Percentiles rank a stretch among this genome's conserved stretches.
phyloP scores from a whole-genome alignment of 2,797 vertebrate genomes.

The Garrulus glandarius region DNA sequence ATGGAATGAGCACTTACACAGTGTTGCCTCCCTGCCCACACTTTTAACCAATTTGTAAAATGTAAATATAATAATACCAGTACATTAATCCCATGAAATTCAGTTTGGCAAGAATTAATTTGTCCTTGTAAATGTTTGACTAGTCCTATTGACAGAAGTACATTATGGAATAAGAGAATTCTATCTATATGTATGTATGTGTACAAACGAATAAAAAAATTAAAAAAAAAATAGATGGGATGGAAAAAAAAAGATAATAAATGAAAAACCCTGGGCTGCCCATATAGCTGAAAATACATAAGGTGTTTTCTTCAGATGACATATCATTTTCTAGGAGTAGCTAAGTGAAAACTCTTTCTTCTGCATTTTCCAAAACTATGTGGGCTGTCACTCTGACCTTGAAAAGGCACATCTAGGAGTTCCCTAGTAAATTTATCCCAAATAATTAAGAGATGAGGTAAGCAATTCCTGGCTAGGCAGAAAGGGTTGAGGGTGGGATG shows the following conservation, averaged over 20 bases:
- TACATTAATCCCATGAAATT: not conserved
- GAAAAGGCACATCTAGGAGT: not conserved
- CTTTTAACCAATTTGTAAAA: not conserved
- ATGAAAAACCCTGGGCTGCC: not conserved
- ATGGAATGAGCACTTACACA: not conserved
- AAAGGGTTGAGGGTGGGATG: rapidly evolving
- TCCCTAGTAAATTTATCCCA: not conserved
- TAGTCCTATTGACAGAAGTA: not conserved
- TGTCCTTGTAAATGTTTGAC: not conserved
- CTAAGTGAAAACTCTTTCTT: not conserved
- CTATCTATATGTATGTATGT: not conserved
- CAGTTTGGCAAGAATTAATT: not conserved
- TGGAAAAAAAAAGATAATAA: not conserved
- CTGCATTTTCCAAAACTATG: not conserved
- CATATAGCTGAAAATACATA: not conserved
- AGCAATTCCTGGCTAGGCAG: not conserved
- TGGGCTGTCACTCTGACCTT: not conserved
- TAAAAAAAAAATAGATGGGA: not conserved
- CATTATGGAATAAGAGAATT: not conserved
- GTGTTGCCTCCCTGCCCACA: rapidly evolving
- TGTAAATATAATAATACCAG: not conserved
- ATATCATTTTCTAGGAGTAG: not conserved
- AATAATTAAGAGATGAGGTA: not conserved
- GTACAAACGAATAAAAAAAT: not conserved
- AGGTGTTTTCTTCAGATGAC: not conserved